Percentiles rank a stretch among this genome's conserved stretches.
phyloP scores from a whole-genome alignment of 2,888 invertebrate genomes.

The Cyclophora punctaria region DNA sequence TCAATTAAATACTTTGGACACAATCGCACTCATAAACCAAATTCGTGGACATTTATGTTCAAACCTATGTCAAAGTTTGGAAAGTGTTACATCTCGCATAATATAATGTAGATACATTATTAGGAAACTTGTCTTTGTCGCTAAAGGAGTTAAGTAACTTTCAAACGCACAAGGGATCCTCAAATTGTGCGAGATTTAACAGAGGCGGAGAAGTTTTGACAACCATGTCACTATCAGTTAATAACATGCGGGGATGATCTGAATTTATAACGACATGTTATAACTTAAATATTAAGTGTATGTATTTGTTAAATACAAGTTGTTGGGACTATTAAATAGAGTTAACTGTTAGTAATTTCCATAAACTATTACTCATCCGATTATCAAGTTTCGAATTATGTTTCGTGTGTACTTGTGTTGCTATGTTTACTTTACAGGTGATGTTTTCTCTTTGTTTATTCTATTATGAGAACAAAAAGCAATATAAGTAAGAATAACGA shows the following conservation, averaged over 20 bases:
- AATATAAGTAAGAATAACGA: no score
- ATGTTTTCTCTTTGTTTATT: no score
- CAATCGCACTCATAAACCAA: no score
- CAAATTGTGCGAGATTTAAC: constrained; percentile 43
- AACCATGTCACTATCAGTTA: constrained; percentile 68
- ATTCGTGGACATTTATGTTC: constrained; percentile 5
- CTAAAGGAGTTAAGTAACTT: constrained; percentile 46
- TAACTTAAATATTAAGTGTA: constrained; percentile 5
- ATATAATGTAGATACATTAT: constrained; percentile 24
- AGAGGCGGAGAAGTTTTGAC: constrained; percentile 55
- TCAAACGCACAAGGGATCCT: constrained; percentile 61
- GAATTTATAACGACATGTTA: constrained; percentile 46
- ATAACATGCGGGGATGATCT: constrained; percentile 49
- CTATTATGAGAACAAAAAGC: no score
- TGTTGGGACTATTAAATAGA: no score
- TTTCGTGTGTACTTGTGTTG: no score
- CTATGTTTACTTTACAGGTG: no score
- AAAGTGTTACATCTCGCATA: constrained; percentile 13
- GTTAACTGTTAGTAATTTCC: no score
- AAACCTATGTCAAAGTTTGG: constrained; percentile 7
- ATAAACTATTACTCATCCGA: no score
- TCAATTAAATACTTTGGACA: no score
- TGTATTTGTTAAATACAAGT: no score
- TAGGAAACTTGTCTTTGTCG: constrained; percentile 39
- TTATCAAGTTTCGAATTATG: no score